Conservation (phyloP, 2,113 vertebrate species). For the Notothenia rossii region DNA sequence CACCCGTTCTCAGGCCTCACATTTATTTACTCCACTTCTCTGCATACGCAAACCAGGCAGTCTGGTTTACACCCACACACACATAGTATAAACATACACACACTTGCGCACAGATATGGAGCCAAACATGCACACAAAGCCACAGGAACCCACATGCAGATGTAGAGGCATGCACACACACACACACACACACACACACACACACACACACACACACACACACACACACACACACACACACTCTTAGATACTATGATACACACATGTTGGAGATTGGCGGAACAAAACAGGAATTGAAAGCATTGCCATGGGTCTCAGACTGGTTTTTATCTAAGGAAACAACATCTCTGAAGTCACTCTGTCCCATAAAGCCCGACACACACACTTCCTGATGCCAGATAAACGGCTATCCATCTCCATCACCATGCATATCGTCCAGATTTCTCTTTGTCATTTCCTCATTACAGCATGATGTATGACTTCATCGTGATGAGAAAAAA, state of each 20-base stretch:
- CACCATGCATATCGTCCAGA: not conserved
- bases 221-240: slow-evolving; percentile 60
- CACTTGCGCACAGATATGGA: slow-evolving; percentile 69
- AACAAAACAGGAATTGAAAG: slow-evolving; percentile 55
- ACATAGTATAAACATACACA: slow-evolving; percentile 52
- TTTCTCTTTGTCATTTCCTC: not conserved
- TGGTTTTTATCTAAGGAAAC: slow-evolving; percentile 46
- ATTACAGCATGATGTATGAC: slow-evolving; percentile 37
- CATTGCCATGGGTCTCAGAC: slow-evolving; percentile 30
- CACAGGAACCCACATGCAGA: slow-evolving; percentile 67
- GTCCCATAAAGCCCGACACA: slow-evolving; percentile 37
- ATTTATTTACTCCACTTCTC: slow-evolving; percentile 81
- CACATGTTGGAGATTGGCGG: slow-evolving; percentile 26
- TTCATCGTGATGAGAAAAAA: not conserved
- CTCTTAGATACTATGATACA: slow-evolving; percentile 1
- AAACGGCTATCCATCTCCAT: slow-evolving; percentile 45
- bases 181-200: slow-evolving; percentile 60
- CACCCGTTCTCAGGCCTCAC: slow-evolving; percentile 59
- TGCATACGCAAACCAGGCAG: slow-evolving; percentile 66
- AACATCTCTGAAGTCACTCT: slow-evolving; percentile 36
- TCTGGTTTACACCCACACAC: slow-evolving; percentile 74
- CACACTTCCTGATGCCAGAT: slow-evolving; percentile 70
- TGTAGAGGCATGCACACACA: slow-evolving; percentile 66
- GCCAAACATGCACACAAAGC: slow-evolving; percentile 70
- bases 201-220: slow-evolving; percentile 64